Percentiles rank a stretch among this genome's conserved stretches.
phyloP scores from a whole-genome alignment of 2,113 vertebrate genomes.

The Lepus americanus region DNA sequence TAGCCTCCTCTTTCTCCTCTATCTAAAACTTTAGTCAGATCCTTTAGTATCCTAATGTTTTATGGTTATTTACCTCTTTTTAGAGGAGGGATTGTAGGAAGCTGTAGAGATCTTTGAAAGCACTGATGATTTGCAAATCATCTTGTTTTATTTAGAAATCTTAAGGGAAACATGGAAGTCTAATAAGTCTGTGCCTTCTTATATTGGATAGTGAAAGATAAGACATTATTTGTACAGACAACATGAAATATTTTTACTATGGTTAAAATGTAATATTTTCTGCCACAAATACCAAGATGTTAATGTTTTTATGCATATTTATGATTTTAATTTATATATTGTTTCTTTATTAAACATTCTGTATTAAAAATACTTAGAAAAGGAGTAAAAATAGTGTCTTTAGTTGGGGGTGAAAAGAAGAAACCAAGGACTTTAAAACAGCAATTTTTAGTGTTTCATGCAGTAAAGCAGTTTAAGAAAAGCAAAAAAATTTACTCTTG shows the following conservation, averaged over 20 bases:
- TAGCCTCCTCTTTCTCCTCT: not conserved
- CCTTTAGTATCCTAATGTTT: not conserved
- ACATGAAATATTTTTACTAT: slow-evolving; percentile 43
- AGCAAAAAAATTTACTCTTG: slow-evolving; percentile 28
- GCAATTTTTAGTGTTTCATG: not conserved
- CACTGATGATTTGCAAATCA: not conserved
- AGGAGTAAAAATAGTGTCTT: slow-evolving; percentile 16
- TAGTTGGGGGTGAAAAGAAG: not conserved
- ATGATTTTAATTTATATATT: slow-evolving; percentile 41
- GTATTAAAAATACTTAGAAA: slow-evolving; percentile 44
- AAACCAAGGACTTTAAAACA: slow-evolving; percentile 18
- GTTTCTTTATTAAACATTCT: slow-evolving; percentile 32
- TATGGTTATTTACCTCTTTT: slow-evolving; percentile 36
- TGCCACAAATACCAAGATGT: not conserved
- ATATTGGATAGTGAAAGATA: slow-evolving; percentile 1
- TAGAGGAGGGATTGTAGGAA: not conserved
- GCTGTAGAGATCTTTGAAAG: slow-evolving; percentile 33
- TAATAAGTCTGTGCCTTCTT: not conserved
- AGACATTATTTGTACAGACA: not conserved
- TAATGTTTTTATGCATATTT: slow-evolving; percentile 50
- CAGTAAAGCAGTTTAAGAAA: slow-evolving; percentile 56
- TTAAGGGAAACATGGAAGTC: slow-evolving; percentile 15
- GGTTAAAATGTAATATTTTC: slow-evolving; percentile 12
- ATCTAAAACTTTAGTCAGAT: not conserved
- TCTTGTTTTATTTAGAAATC: slow-evolving; percentile 53